Evolutionary conservation across 2,888 invertebrate species (phyloP).

Genomic region (Alviniconcha strummeri): DNA sequence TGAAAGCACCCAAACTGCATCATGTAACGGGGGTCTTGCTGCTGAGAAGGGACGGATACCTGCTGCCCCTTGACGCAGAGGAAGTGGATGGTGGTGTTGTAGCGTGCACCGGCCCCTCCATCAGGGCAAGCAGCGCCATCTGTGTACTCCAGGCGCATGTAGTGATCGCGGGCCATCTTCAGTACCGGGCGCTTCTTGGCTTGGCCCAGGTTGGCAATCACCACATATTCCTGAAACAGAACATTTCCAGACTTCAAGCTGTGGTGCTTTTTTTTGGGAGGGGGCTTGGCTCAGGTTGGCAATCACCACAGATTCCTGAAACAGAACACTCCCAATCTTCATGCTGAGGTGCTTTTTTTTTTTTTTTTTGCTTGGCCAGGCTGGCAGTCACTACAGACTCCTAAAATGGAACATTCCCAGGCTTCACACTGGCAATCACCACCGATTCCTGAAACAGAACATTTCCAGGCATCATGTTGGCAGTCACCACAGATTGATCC

Average conservation of each 20-base stretch:
- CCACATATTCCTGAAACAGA: slow-evolving; percentile 49
- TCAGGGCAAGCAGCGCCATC: slow-evolving; percentile 54
- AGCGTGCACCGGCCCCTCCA: slow-evolving; percentile 49
- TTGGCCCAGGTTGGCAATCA: slow-evolving; percentile 51
- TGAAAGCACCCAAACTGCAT: no score
- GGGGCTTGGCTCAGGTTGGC: slow-evolving; percentile 51
- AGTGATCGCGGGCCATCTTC: slow-evolving; percentile 41
- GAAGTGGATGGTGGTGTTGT: slow-evolving; percentile 64
- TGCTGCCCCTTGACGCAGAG: slow-evolving; percentile 54
- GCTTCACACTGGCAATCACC: no score
- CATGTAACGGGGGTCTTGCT: no score
- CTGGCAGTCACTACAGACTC: no score
- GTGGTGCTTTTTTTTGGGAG: slow-evolving; percentile 23
- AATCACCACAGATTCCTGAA: slow-evolving; percentile 51
- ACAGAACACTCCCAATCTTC: neutral
- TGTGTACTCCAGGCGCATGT: slow-evolving; percentile 58
- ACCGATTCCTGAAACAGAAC: no score
- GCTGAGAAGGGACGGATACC: slow-evolving; percentile 38
- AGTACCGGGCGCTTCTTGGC: slow-evolving; percentile 45
- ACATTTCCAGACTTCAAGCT: no score
- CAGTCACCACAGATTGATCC: slow-evolving; percentile 48
- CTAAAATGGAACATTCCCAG: no score
- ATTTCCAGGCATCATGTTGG: slow-evolving; percentile 37
- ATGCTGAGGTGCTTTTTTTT: no score
- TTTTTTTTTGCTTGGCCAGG: no score